Evolutionary conservation across 2,797 vertebrate species (phyloP), one percentile per base, ranked within the genome.

Genomic region (Rhinichthys osculus): DNA sequence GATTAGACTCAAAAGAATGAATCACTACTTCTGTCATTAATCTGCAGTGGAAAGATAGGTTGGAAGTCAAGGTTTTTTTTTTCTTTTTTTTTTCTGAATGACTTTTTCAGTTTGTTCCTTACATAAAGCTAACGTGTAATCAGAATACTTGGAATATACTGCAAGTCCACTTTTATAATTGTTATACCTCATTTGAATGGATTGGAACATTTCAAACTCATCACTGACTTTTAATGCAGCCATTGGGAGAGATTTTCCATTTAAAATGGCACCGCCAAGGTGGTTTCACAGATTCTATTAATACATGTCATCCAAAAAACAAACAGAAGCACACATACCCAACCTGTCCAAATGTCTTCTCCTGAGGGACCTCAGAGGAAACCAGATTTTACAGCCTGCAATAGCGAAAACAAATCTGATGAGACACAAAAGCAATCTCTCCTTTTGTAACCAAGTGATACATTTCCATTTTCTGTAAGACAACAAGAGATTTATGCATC

Each of bases 301-400:
- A 57, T 27, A 7, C 5, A 23, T 82, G 50, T 17, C 23, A 27
- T 14, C n/a, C 50, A 23, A 57, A 52, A 17, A 71, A 57, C 72
- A 52, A 50, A 74, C 50, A 71, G n/a, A 30, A 59, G 40, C 66
- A 70, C 79, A 27, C 47, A 70, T 10, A 54, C 14, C 27, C 66
- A 70, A 54, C 50, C 67, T 82, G 80, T 82, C 69, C 23, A 71
- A 82, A 82, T 71, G 50, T 82, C 80, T 82, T 82, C 66, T 57
- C 67, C 50, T 7, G 35, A 40, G 80, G 69, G 67, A 82, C 16
- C 27, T 82, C 50, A 21, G 67, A 57, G 67, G 21, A 16, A 11
- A 80, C 27, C 78, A 67, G 42, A 67, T 80, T 80, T 80, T 80
- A 71, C 50, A 27, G 50, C 67, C 21, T 19, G 10, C 67, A 57